Evolutionary conservation across 2,797 vertebrate species (phyloP).

Genomic region (Neopelma chrysocephalum): DNA sequence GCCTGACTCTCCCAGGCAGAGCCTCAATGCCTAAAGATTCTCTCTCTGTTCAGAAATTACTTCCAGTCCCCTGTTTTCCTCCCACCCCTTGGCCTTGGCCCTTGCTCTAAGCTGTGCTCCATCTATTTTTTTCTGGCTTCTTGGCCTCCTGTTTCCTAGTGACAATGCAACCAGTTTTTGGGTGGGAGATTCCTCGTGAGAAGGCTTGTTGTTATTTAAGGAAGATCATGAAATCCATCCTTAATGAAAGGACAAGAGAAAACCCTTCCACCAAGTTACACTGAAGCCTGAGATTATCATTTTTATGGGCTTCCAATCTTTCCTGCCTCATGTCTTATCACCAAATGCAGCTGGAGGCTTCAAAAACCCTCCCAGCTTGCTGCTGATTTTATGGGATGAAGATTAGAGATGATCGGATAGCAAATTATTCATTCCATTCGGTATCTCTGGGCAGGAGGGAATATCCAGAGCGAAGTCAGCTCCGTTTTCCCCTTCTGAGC

Average conservation of each 20-base stretch:
- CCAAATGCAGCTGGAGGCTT: conserved; percentile 67
- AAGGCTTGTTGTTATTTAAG: conserved; percentile 47
- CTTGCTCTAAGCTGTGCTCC: not conserved
- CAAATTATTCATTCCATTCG: conserved; percentile 59
- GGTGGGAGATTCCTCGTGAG: conserved; percentile 9
- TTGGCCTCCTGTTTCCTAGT: conserved; percentile 3
- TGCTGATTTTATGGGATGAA: conserved; percentile 63
- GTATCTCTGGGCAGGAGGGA: conserved; percentile 25
- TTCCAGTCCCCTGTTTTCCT: not conserved
- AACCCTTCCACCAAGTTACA: conserved; percentile 58
- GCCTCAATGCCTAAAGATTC: not conserved
- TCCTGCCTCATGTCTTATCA: conserved; percentile 65
- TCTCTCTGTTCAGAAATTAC: not conserved
- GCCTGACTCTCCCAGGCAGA: not conserved
- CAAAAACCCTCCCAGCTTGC: conserved; percentile 63
- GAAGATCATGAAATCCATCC: conserved; percentile 46
- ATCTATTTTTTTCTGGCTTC: not conserved
- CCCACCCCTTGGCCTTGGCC: not conserved
- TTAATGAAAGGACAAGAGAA: conserved; percentile 52
- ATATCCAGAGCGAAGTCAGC: conserved; percentile 31
- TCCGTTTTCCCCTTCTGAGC: conserved; percentile 4
- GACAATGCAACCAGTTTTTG: not conserved
- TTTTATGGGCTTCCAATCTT: conserved; percentile 66
- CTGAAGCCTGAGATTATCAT: conserved; percentile 60
- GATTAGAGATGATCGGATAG: conserved; percentile 70